Evolutionary conservation across 2,113 vertebrate species (phyloP).

Genomic region (Hirundichthys speculiger): DNA sequence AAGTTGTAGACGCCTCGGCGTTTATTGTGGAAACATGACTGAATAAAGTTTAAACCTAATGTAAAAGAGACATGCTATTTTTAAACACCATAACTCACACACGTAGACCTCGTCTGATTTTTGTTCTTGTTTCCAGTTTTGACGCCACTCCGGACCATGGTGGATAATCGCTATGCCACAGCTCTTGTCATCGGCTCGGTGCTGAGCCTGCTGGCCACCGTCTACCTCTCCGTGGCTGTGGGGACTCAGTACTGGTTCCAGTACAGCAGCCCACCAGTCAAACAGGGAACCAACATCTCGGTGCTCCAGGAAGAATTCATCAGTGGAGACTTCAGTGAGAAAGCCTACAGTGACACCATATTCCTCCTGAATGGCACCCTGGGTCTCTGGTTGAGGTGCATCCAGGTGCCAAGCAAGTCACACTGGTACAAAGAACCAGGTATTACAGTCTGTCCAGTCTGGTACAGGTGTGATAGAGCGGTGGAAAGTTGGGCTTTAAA

Average conservation of each 20-base stretch:
- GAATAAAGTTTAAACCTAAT: no score
- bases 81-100: no score
- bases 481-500: no score
- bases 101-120: no score
- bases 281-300: constrained; percentile 78
- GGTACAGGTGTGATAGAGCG: no score
- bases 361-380: constrained; percentile 88
- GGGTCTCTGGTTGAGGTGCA: constrained; percentile 94
- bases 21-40: no score
- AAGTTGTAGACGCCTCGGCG: no score
- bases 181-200: constrained; percentile 96
- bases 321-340: constrained; percentile 82
- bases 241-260: constrained; percentile 97
- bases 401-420: constrained; percentile 77
- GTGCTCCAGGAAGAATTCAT: constrained; percentile 77
- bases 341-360: constrained; percentile 81
- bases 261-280: constrained; percentile 83
- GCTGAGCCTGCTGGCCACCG: constrained; percentile 92
- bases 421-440: constrained; percentile 85
- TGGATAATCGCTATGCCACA: constrained; percentile 97
- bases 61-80: no score
- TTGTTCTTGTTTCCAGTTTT: no score
- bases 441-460: constrained; percentile 50
- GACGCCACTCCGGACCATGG: constrained; percentile 78
- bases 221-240: constrained; percentile 93